Base-by-base conservation (phyloP, 1,140 invertebrate species). In the Drosophila rufa region DNA sequence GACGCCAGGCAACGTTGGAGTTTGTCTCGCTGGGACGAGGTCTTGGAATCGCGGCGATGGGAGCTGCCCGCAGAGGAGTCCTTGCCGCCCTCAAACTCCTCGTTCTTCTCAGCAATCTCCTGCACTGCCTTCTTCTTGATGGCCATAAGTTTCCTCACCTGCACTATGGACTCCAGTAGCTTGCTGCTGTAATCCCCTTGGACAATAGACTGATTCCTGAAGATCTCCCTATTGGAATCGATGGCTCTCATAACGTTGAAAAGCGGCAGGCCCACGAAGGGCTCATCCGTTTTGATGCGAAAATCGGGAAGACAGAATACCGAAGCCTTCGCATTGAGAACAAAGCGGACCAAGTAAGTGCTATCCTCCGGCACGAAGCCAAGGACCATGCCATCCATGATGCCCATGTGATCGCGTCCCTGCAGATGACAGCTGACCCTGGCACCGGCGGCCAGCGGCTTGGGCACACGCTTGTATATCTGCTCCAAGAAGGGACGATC, bases 391-490 rank as follows among this genome's bases (percentile, higher is more conserved):
- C 82, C 82, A 25, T 80, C 66, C 15, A 43, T 17, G 50, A 1
- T 83, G 55, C 17, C 68, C 45, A 14, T 46, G 6, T 9, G 12
- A 6, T 0, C 40, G 57, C 4, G 3, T 46, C 15, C 48, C 11
- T n/a, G 15, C 46, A 85, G 15, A 11, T 75, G 48, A 4, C 58
- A 47, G 3, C 65, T 73, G n/a, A 86, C 82, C 50, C 56, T 79
- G 25, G 66, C 40, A 5, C 78, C 59, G 9, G 53, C 17, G 2
- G 59, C 7, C 33, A 86, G 25, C 0, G 75, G 62, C 36, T 75
- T 17, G 0, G 82, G 82, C 4, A 86, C 65, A 0, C 48, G 43
- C 9, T 65, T 78, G 7, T 82, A 82, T 45, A 85, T 48, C n/a
- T 57, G 46, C 9, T 79, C 51, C 47, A 69, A 15, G 1, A 38